Percentiles rank a stretch among this genome's conserved stretches.
phyloP scores from a whole-genome alignment of 2,888 invertebrate genomes.

The Cephus pygmeus region DNA sequence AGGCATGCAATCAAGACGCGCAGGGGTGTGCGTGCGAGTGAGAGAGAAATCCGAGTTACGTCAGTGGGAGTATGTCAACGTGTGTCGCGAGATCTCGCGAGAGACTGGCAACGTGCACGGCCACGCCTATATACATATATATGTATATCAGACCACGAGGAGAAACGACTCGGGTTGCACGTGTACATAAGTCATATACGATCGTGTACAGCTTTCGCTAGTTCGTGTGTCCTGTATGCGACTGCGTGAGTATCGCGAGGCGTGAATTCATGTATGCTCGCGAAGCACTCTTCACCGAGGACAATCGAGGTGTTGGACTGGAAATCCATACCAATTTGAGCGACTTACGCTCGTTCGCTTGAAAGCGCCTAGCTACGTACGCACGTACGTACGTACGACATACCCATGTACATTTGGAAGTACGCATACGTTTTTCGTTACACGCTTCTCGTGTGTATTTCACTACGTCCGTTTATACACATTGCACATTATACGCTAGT shows the following conservation, averaged over 20 bases:
- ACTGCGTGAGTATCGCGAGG: slow-evolving; percentile 38
- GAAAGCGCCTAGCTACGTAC: slow-evolving; percentile 40
- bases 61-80: slow-evolving; percentile 2
- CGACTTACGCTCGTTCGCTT: slow-evolving; percentile 58
- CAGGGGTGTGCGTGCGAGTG: slow-evolving; percentile 30
- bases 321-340: slow-evolving; percentile 66
- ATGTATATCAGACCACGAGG: not conserved
- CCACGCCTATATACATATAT: not conserved
- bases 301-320: slow-evolving; percentile 67
- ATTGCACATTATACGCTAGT: not conserved
- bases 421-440: not conserved
- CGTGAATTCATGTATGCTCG: slow-evolving; percentile 60
- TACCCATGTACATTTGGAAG: not conserved
- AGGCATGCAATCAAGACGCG: slow-evolving; percentile 49
- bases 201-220: not conserved
- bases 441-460: not conserved
- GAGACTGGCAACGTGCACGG: not conserved
- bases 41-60: slow-evolving; percentile 3
- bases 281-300: slow-evolving; percentile 61
- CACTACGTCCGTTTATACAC: not conserved
- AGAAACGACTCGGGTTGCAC: slow-evolving; percentile 12
- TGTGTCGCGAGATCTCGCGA: not conserved
- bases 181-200: slow-evolving; percentile 26
- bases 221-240: slow-evolving; percentile 19
- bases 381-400: slow-evolving; percentile 1